Percentiles rank a stretch among this genome's conserved stretches.
Conservation (phyloP, 2,113 vertebrate genomes). For the Upupa epops region DNA sequence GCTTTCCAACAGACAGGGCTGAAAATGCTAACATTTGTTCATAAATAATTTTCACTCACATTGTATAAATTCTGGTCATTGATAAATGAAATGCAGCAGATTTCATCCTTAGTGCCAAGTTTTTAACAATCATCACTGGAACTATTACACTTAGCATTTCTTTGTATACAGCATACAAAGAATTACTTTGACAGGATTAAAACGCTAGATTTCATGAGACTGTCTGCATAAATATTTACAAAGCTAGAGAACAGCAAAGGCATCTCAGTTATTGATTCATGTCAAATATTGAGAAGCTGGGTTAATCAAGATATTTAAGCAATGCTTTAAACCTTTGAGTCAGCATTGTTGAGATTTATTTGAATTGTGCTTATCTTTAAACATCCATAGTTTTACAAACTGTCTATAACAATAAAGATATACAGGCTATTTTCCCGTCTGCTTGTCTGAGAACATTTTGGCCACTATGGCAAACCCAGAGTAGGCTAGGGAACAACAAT, state of each 20-base stretch:
- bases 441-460: constrained; percentile 8
- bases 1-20: background rate
- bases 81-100: background rate
- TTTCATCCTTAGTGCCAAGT: background rate
- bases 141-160: background rate
- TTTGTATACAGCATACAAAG: constrained; percentile 3
- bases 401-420: background rate
- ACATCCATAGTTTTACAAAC: constrained; percentile 15
- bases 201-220: constrained; percentile 13
- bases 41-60: background rate
- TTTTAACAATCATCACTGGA: constrained; percentile 2
- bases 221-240: constrained; percentile 8
- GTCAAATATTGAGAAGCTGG: constrained; percentile 40
- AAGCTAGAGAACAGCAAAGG: constrained; percentile 24
- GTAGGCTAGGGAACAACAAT: background rate
- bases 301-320: constrained; percentile 52
- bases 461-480: background rate
- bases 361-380: constrained; percentile 12
- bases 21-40: background rate
- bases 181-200: constrained; percentile 41
- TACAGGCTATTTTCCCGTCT: background rate
- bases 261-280: constrained; percentile 28
- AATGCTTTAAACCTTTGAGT: constrained; percentile 3
- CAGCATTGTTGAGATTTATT: constrained; percentile 32
- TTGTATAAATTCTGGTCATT: background rate